phyloP scores from a whole-genome alignment of 2,113 vertebrate species.

The Limnothrissa miodon region DNA sequence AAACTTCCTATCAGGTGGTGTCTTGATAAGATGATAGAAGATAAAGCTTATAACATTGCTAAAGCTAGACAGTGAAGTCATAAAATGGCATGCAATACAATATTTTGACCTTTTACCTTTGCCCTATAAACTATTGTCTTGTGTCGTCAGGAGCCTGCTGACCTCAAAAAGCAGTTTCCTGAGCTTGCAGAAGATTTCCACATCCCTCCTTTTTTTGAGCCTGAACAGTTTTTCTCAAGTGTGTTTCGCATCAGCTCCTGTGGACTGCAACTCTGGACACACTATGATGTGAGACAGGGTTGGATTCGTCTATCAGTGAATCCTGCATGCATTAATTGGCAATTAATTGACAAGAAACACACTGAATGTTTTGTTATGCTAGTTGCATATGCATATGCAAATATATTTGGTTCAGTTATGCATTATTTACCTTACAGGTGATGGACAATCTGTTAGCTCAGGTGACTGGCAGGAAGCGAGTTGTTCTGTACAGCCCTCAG shows the following conservation, averaged over 20 bases:
- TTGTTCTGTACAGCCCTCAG: slow-evolving; percentile 85
- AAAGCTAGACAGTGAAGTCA: neutral
- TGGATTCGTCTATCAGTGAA: neutral
- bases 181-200: slow-evolving; percentile 82
- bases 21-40: neutral
- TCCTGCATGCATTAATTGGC: neutral
- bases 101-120: neutral
- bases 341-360: neutral
- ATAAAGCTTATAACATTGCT: neutral
- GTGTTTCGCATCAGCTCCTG: slow-evolving; percentile 95
- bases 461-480: slow-evolving; percentile 86
- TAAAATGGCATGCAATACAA: neutral
- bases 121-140: neutral
- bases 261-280: slow-evolving; percentile 94
- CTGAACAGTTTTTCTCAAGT: slow-evolving; percentile 90
- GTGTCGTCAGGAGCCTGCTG: slow-evolving; percentile 82
- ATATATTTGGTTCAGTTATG: neutral
- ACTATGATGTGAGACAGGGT: slow-evolving; percentile 84
- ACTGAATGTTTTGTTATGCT: neutral
- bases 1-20: neutral
- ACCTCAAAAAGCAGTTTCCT: slow-evolving; percentile 90
- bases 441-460: slow-evolving; percentile 98
- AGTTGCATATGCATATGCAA: neutral
- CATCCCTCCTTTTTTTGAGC: slow-evolving; percentile 84
- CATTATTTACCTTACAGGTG: slow-evolving; percentile 68